Conservation (phyloP, 2,113 vertebrate genomes). For the Ptychochromis oligacanthus region DNA sequence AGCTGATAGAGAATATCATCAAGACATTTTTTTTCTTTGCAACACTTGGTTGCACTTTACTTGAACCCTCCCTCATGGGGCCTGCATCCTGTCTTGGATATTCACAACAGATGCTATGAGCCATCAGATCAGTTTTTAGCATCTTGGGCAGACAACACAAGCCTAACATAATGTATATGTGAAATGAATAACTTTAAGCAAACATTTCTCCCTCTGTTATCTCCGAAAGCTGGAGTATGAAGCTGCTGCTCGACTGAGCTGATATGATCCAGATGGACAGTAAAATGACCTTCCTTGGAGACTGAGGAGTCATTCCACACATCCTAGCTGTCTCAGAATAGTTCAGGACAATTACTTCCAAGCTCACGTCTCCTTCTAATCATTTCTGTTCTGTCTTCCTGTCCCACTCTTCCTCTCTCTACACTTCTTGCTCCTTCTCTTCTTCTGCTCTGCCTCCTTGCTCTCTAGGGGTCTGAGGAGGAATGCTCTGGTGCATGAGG, state of each 20-base stretch:
- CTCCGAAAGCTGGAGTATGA: slow-evolving; percentile 17
- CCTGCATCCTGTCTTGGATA: slow-evolving; percentile 35
- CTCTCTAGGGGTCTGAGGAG: slow-evolving; percentile 56
- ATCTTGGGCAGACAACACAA: slow-evolving; percentile 16
- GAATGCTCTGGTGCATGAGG: slow-evolving; percentile 63
- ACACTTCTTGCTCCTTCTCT: neutral
- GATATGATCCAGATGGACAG: slow-evolving; percentile 52
- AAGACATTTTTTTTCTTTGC: slow-evolving; percentile 23
- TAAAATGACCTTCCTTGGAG: slow-evolving; percentile 17
- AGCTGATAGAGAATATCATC: slow-evolving; percentile 31
- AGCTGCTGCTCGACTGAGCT: slow-evolving; percentile 2
- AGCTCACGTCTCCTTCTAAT: slow-evolving; percentile 15
- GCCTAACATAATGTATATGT: slow-evolving; percentile 20
- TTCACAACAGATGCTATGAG: slow-evolving; percentile 21
- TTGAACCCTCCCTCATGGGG: slow-evolving; percentile 45
- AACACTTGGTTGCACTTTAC: slow-evolving; percentile 44
- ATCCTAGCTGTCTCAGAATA: neutral
- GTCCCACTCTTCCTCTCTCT: neutral
- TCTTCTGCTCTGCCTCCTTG: neutral
- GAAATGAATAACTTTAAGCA: slow-evolving; percentile 35
- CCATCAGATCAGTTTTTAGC: slow-evolving; percentile 15
- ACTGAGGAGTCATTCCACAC: slow-evolving; percentile 2
- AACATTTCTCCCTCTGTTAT: slow-evolving; percentile 36
- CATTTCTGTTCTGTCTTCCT: slow-evolving; percentile 2
- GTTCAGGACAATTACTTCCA: slow-evolving; percentile 2